phyloP scores from a whole-genome alignment of 1,140 invertebrate genomes.

The Fopius arisanus region DNA sequence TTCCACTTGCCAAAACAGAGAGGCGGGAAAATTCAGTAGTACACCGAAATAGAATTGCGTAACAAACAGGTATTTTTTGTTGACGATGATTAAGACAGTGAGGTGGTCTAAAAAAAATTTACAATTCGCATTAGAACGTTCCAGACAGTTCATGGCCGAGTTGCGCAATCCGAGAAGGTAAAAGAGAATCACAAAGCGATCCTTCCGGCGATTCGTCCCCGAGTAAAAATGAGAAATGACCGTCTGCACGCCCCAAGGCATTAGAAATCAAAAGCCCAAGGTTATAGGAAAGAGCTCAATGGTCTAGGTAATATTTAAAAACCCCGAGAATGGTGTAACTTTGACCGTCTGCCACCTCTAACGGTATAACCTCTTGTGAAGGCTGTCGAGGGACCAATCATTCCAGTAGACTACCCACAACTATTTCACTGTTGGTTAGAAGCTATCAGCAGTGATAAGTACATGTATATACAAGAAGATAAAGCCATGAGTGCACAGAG shows the following conservation, averaged over 20 bases:
- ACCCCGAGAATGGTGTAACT: slow-evolving; percentile 8
- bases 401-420: slow-evolving; percentile 2
- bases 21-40: background rate
- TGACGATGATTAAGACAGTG: background rate
- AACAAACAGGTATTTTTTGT: background rate
- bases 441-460: background rate
- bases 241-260: background rate
- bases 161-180: slow-evolving; percentile 16
- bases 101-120: background rate
- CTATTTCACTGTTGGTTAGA: background rate
- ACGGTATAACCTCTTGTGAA: slow-evolving; percentile 46
- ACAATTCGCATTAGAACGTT: slow-evolving; percentile 10
- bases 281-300: slow-evolving; percentile 8
- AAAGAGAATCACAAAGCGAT: background rate
- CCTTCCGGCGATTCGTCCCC: slow-evolving; percentile 9
- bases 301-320: slow-evolving; percentile 12
- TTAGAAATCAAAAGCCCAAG: slow-evolving; percentile 15
- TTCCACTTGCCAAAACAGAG: background rate
- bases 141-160: slow-evolving; percentile 22
- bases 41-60: background rate
- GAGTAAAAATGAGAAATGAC: background rate
- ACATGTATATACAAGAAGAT: too few species aligned
- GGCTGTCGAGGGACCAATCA: slow-evolving; percentile 19
- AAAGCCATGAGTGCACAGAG: too few species aligned
- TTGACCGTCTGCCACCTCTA: slow-evolving; percentile 60